Conservation (phyloP, 1,140 invertebrate species). For the Nephotettix cincticeps region DNA sequence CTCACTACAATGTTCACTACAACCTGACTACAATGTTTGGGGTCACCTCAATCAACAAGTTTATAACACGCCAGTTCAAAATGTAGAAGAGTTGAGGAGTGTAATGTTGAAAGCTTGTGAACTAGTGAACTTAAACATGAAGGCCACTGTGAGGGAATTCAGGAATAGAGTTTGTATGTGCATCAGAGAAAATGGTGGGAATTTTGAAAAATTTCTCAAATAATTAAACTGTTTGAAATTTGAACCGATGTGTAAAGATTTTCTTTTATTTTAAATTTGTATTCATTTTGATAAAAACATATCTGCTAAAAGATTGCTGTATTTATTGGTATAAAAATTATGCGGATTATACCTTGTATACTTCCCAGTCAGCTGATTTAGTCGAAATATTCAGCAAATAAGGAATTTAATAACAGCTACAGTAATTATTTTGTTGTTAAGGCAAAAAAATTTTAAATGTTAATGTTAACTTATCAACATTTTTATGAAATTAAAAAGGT, state of each 20-base stretch:
- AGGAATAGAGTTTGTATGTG: background rate
- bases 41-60: constrained; percentile 45
- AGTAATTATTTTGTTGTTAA: too few relatives aligned
- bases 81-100: constrained; percentile 5
- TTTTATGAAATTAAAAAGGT: too few relatives aligned
- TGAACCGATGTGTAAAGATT: background rate
- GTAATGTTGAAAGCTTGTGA: background rate
- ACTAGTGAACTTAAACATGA: background rate
- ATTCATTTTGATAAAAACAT: too few relatives aligned
- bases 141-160: background rate
- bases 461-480: too few relatives aligned
- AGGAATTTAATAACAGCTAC: too few relatives aligned
- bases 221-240: background rate
- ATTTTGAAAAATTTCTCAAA: background rate
- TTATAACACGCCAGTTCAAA: constrained; percentile 32
- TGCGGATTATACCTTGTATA: too few relatives aligned
- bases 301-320: too few relatives aligned
- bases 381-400: too few relatives aligned
- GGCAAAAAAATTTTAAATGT: too few relatives aligned
- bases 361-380: too few relatives aligned
- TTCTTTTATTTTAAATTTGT: background rate
- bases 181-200: background rate
- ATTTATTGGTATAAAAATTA: too few relatives aligned
- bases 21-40: constrained; percentile 48
- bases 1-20: too few relatives aligned